Base-by-base conservation (phyloP, 2,113 vertebrate species). In the Todiramphus saurophagus region DNA sequence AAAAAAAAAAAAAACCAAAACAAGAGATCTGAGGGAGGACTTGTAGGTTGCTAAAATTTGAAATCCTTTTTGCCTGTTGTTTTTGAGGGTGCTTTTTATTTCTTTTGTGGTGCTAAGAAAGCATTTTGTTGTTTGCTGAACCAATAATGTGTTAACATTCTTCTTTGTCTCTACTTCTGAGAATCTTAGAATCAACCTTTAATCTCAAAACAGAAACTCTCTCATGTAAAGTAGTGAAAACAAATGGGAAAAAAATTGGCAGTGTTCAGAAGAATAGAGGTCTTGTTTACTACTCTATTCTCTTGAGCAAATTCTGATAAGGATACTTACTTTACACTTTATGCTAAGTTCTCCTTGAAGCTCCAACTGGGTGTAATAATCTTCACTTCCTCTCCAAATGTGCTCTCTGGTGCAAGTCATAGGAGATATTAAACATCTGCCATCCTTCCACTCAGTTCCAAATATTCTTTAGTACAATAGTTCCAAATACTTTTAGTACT, bases 21-120 rank as follows among this genome's bases (percentile, higher is more conserved):
- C 5, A 30, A 41, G 62, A 64, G 4, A 10, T 5, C 30, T 51
- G 17, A 4, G 8, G 19, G 17, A 1, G 10, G 5, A 4, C 7
- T 7, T 23, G 5, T 3, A 2, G 16, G 2, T 11, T 69, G 9
- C 13, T 56, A n/a, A 60, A 77, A 77, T 35, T 44, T 37, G 8
- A 62, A 70, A 70, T 9, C 3, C 16, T 80, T 75, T 74, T 87
- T 53, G 13, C 24, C 14, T 46, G 16, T 58, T 9, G 3, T 25
- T 81, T 86, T 48, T 35, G 13, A 41, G 30, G 7, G 16, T 35
- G 35, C 11, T 33, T 37, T 39, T 56, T 13, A 31, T 64, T 72
- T 72, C 7, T 60, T 70, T 69, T 31, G 7, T 67, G 19, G 10
- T 39, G 14, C 9, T 70, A 41, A n/a, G 17, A 48, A 64, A 35